Conservation (phyloP, 2,797 vertebrate genomes). For the Hemibagrus guttatus region DNA sequence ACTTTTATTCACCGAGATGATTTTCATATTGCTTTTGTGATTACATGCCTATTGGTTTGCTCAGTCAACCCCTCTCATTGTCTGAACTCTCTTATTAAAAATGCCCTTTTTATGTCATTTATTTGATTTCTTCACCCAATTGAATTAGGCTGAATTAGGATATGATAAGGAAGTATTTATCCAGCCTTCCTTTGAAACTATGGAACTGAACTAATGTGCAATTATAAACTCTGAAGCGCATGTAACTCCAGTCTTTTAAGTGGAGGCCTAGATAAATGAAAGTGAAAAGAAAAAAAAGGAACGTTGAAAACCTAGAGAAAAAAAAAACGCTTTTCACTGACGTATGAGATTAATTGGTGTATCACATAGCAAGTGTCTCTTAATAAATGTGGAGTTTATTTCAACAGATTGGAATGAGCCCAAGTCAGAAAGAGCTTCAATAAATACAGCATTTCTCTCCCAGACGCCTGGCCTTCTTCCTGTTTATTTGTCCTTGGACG, state of each 20-base stretch:
- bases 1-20: constrained; percentile 55
- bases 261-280: constrained; percentile 17
- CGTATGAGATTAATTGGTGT: constrained; percentile 63
- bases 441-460: constrained; percentile 74
- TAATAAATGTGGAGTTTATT: constrained; percentile 71
- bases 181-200: constrained; percentile 40
- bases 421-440: constrained; percentile 68
- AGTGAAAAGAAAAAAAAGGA: background rate
- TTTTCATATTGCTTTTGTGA: constrained; percentile 38
- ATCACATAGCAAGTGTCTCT: constrained; percentile 63
- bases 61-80: constrained; percentile 34
- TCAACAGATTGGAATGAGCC: constrained; percentile 63
- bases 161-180: constrained; percentile 44
- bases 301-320: constrained; percentile 16
- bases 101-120: constrained; percentile 38
- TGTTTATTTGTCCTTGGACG: constrained; percentile 81
- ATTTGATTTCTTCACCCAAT: constrained; percentile 42
- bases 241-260: constrained; percentile 37
- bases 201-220: constrained; percentile 83
- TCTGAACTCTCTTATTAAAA: constrained; percentile 44
- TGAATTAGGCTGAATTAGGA: constrained; percentile 46
- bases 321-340: background rate
- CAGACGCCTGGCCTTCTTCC: constrained; percentile 74
- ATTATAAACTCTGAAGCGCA: constrained; percentile 88
- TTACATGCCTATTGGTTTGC: constrained; percentile 28